Evolutionary conservation across 2,113 vertebrate genomes (phyloP).

Genomic region (Spilogale gracilis): DNA sequence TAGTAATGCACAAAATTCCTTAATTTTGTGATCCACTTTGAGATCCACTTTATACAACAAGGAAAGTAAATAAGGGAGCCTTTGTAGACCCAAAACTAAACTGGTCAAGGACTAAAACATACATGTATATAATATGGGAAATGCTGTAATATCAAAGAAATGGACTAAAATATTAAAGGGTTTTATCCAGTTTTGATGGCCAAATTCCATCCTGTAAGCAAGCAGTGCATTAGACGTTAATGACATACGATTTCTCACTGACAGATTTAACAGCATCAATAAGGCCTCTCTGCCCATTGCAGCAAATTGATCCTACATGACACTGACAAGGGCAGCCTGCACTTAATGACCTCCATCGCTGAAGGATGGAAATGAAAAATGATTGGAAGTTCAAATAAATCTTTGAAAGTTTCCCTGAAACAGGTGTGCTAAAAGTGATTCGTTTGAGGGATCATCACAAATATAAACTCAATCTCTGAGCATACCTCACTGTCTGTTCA

Average conservation of each 20-base stretch:
- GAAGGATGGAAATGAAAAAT: conserved; percentile 82
- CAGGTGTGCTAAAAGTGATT: conserved; percentile 71
- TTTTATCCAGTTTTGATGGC: conserved; percentile 69
- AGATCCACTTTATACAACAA: background rate
- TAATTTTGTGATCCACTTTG: background rate
- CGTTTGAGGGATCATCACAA: conserved; percentile 36
- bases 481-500: background rate
- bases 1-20: background rate
- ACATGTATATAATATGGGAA: background rate
- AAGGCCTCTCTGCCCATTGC: conserved; percentile 78
- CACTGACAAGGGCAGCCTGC: conserved; percentile 83
- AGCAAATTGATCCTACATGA: conserved; percentile 84
- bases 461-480: background rate
- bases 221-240: conserved; percentile 71
- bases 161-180: conserved; percentile 57
- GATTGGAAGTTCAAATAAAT: conserved; percentile 81
- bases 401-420: conserved; percentile 78
- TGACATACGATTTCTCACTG: conserved; percentile 82
- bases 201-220: conserved; percentile 67
- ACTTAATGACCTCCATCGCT: conserved; percentile 81
- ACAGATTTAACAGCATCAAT: conserved; percentile 82
- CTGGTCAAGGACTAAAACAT: background rate
- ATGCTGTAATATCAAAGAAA: conserved; percentile 30
- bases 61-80: background rate
- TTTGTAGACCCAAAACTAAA: conserved; percentile 15